Conservation (phyloP, 2,797 vertebrate species). For the Bryconaethiops microstoma region DNA sequence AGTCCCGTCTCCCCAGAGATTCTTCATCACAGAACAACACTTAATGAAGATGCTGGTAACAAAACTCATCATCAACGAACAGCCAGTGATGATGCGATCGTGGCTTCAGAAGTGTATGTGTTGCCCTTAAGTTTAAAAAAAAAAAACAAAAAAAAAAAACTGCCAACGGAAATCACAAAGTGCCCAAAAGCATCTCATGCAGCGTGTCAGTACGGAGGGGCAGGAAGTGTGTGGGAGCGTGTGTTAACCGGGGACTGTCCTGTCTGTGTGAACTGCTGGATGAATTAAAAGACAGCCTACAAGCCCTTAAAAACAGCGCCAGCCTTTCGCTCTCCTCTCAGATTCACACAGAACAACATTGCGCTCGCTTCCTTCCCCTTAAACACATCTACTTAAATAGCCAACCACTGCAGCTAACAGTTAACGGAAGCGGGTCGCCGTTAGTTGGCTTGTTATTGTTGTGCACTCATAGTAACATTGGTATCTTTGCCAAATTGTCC, state of each 20-base stretch:
- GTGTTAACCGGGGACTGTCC: conserved; percentile 14
- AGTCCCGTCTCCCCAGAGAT: conserved; percentile 36
- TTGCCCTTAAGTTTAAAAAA: background rate
- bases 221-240: background rate
- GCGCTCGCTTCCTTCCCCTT: background rate
- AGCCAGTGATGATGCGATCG: background rate
- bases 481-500: too few species aligned
- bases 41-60: conserved; percentile 21
- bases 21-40: conserved; percentile 31
- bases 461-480: too few species aligned
- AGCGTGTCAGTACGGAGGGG: conserved; percentile 35
- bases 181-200: conserved; percentile 48
- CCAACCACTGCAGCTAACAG: too few species aligned
- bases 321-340: conserved; percentile 67
- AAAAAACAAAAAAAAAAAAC: background rate
- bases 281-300: conserved; percentile 4
- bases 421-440: background rate
- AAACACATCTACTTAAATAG: too few species aligned
- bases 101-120: background rate
- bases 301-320: conserved; percentile 75
- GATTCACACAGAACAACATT: conserved; percentile 52
- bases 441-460: too few species aligned
- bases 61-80: conserved; percentile 11
- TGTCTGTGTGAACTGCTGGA: background rate
- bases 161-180: conserved; percentile 44